Base-by-base conservation (phyloP, 1,140 invertebrate species). In the Leptopilina boulardi region DNA sequence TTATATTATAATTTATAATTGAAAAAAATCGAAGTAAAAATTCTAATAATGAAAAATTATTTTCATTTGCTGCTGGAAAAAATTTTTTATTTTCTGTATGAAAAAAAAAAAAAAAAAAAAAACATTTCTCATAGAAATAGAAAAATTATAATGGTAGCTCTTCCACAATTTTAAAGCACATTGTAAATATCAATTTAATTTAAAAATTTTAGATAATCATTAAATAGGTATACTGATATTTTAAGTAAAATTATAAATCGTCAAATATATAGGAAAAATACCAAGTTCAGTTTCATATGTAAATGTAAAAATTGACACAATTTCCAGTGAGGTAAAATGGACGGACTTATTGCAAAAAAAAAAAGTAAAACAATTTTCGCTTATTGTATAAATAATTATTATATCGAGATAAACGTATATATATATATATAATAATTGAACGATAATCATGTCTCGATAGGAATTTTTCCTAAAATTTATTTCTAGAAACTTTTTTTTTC, bases 111-210 rank as follows among this genome's bases (percentile, higher is more conserved):
- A n/a, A n/a, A n/a, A n/a, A 13, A 54, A 21, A 30, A 15, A 30
- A 66, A 15, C 15, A n/a, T 30, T 66, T 30, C 26, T 23, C 15
- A 9, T 66, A 23, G 26, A 30, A 66, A 66, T 66, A 30, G 26
- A 54, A 18, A 51, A 1, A 34, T 6, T 34, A 38, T 38, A 19
- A 54, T 19, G 18, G 21, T 19, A 66, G 13, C 13, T 66, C 56
- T 66, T 66, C 56, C 26, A 30, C 5, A 66, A 66, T 66, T 66
- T 66, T 6, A 30, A 59, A 66, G 59, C 59, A 66, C 26, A 66
- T n/a, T 66, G 59, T 66, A 66, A 66, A 66, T 66, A 66, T 26
- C 21, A 30, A 66, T 66, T 66, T 66, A 66, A 23, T 66, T 66
- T 66, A 6, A 18, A n/a, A 66, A 15, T 4, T 10, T 26, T 26